These are phyloP conservation scores for Heteronetta atricapilla DNA, from an alignment of 2,113 vertebrate genomes.

Conservation along the genomic window DNA sequence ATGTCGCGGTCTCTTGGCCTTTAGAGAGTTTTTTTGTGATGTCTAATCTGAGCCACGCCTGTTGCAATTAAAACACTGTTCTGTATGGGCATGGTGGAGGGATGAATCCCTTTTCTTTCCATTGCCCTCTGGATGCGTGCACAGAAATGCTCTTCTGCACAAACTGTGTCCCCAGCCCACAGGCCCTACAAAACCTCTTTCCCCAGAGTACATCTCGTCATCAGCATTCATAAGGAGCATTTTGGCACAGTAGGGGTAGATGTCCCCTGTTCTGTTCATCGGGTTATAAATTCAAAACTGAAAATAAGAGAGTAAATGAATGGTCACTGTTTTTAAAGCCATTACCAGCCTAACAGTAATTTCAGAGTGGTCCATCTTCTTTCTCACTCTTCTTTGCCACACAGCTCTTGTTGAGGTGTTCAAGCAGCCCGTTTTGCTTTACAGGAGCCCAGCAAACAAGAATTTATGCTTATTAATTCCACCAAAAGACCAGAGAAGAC, in stretches of 20 bases:
- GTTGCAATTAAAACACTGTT: neutral
- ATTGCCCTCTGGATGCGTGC: rapidly evolving
- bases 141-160: neutral
- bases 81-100: neutral
- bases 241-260: neutral
- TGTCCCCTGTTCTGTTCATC: neutral
- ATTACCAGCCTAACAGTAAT: neutral
- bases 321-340: neutral
- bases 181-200: neutral
- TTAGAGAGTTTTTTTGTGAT: conserved; percentile 22
- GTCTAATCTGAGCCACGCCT: conserved; percentile 36
- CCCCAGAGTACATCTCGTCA: neutral
- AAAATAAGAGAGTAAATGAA: neutral
- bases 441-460: neutral
- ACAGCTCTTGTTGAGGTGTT: neutral
- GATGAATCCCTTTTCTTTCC: neutral
- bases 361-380: neutral
- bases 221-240: neutral
- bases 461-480: neutral
- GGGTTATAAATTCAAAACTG: neutral
- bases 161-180: neutral
- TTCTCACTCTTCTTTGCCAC: neutral
- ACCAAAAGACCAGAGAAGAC: neutral
- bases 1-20: neutral
- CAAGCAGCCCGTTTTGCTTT: neutral